Conservation (phyloP, 2,113 vertebrate genomes). For the Nannospalax galili region DNA sequence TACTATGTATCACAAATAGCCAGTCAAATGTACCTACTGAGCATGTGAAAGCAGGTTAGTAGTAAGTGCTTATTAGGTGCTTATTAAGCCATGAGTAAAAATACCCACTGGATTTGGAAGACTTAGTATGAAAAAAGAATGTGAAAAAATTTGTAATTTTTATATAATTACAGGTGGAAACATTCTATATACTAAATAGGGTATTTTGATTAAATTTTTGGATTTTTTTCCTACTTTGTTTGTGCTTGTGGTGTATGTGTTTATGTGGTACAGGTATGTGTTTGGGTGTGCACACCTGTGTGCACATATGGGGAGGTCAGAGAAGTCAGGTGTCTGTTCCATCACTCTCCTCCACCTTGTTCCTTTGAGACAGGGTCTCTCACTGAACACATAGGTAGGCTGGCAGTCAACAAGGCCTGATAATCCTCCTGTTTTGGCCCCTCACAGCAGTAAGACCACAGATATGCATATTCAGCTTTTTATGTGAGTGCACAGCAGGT, state of each 20-base stretch:
- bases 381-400: neutral
- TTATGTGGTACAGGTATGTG: neutral
- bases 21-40: neutral
- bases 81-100: neutral
- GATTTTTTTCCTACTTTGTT: neutral
- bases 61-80: too few relatives aligned
- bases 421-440: neutral
- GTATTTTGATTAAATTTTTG: neutral
- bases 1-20: neutral
- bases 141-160: conserved; percentile 4
- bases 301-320: neutral
- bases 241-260: neutral
- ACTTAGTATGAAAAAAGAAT: neutral
- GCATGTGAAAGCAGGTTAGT: neutral
- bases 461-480: neutral
- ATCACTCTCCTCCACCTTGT: neutral
- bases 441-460: neutral
- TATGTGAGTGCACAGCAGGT: neutral
- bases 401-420: neutral
- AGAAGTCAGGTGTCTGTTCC: neutral
- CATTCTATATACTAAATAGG: neutral
- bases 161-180: neutral
- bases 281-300: neutral
- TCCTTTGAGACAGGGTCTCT: neutral
- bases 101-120: neutral